These are phyloP conservation scores for Trachelus troglodyta DNA, from an alignment of 2,888 invertebrate genomes.

Conservation along the genomic window DNA sequence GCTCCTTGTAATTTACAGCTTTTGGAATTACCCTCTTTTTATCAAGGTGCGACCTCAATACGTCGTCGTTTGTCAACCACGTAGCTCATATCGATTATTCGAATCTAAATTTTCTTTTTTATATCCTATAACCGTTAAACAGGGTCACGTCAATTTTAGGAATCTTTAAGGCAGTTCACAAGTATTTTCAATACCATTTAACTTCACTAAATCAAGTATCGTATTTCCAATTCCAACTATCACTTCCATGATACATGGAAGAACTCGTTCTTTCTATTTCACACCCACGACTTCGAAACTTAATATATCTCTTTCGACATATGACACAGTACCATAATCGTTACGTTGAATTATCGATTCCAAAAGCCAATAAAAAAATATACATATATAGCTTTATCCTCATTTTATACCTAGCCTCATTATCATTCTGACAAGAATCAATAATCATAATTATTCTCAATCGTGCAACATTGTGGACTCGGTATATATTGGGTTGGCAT, in stretches of 20 bases:
- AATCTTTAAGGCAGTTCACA: not conserved
- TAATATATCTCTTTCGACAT: not conserved
- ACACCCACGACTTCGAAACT: not conserved
- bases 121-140: no score
- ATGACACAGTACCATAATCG: not conserved
- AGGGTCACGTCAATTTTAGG: not conserved
- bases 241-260: not conserved
- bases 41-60: not conserved
- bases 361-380: not conserved
- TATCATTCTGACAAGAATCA: not conserved
- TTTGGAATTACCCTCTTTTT: not conserved
- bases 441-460: not conserved
- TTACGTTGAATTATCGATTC: not conserved
- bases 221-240: not conserved
- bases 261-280: not conserved
- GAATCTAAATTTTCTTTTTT: not conserved
- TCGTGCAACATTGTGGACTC: not conserved
- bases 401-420: not conserved
- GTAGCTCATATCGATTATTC: not conserved
- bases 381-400: not conserved
- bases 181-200: not conserved
- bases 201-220: not conserved
- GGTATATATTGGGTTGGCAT: not conserved
- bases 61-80: not conserved
- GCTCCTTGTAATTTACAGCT: slow-evolving; percentile 27